Evolutionary conservation across 1,140 invertebrate genomes (phyloP).

Genomic region (Bombyx mandarina): DNA sequence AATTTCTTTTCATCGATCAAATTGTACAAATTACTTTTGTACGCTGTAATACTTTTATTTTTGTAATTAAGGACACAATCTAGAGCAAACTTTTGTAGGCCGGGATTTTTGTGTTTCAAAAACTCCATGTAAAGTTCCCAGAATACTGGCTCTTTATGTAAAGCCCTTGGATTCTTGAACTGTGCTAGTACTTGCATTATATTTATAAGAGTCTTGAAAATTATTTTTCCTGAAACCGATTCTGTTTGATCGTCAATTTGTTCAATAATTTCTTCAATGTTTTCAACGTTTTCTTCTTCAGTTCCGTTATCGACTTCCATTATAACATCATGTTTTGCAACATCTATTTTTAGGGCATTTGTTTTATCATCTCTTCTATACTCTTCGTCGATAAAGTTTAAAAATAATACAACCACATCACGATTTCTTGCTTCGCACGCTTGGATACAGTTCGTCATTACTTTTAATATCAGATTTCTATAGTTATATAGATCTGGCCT

Average conservation of each 20-base stretch:
- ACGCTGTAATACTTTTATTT: constrained; percentile 79
- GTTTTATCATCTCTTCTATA: constrained; percentile 55
- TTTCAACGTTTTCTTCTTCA: constrained; percentile 30
- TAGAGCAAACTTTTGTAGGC: constrained; percentile 87
- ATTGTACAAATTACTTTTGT: constrained; percentile 82
- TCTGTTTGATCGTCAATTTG: constrained; percentile 46
- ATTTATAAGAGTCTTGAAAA: constrained; percentile 78
- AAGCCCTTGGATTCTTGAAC: constrained; percentile 84
- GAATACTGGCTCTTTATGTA: constrained; percentile 83
- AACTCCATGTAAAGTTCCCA: constrained; percentile 84
- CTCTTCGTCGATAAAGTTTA: constrained; percentile 83
- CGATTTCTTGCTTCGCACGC: constrained; percentile 84
- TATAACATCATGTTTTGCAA: constrained; percentile 32
- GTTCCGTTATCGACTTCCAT: constrained; percentile 53
- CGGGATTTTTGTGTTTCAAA: constrained; percentile 81
- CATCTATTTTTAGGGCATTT: constrained; percentile 50
- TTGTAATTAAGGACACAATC: constrained; percentile 90
- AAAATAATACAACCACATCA: constrained; percentile 82
- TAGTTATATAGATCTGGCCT: constrained; percentile 83
- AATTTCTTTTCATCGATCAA: constrained; percentile 91
- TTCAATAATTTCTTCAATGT: constrained; percentile 33
- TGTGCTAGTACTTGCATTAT: constrained; percentile 84
- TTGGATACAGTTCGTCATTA: constrained; percentile 80
- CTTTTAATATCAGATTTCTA: constrained; percentile 84
- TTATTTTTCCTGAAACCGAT: constrained; percentile 59